phyloP scores from a whole-genome alignment of 2,888 invertebrate species.

The Clusia tigrina region DNA sequence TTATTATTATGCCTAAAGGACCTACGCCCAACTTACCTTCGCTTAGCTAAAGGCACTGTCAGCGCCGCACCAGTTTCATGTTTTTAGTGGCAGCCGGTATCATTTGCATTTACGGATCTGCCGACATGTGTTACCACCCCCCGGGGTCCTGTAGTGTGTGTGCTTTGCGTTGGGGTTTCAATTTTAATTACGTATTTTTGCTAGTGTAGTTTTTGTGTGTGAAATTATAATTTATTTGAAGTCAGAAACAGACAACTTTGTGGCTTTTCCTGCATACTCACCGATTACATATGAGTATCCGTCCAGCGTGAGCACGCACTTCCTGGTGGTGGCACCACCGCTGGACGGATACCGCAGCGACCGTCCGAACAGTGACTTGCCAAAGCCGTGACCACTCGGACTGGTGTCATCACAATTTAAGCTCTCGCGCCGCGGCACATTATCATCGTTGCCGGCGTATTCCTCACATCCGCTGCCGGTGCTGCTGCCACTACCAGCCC shows the following conservation, averaged over 20 bases:
- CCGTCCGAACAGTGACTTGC: slow-evolving; percentile 50
- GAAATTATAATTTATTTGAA: no score
- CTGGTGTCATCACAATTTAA: slow-evolving; percentile 50
- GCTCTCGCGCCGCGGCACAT: slow-evolving; percentile 49
- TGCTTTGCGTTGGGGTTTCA: no score
- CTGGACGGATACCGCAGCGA: slow-evolving; percentile 61
- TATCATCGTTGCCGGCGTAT: slow-evolving; percentile 35
- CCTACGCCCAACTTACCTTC: not conserved
- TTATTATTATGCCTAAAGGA: not conserved
- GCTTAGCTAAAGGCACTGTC: not conserved
- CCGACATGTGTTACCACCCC: no score
- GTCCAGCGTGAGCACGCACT: slow-evolving; percentile 84
- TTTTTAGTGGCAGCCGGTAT: no score
- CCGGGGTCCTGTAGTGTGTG: no score
- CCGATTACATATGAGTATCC: slow-evolving; percentile 90
- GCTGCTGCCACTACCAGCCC: slow-evolving; percentile 23
- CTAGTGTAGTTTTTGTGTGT: no score
- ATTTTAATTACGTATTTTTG: no score
- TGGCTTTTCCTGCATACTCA: slow-evolving; percentile 66
- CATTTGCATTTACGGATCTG: slow-evolving; percentile 2
- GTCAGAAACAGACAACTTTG: no score
- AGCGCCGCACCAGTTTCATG: slow-evolving; percentile 3
- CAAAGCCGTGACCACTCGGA: slow-evolving; percentile 50
- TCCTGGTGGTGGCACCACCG: slow-evolving; percentile 70
- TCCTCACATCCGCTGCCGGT: slow-evolving; percentile 9